Evolutionary conservation across 1,140 invertebrate genomes (phyloP).

Genomic region (Musca vetustissima): DNA sequence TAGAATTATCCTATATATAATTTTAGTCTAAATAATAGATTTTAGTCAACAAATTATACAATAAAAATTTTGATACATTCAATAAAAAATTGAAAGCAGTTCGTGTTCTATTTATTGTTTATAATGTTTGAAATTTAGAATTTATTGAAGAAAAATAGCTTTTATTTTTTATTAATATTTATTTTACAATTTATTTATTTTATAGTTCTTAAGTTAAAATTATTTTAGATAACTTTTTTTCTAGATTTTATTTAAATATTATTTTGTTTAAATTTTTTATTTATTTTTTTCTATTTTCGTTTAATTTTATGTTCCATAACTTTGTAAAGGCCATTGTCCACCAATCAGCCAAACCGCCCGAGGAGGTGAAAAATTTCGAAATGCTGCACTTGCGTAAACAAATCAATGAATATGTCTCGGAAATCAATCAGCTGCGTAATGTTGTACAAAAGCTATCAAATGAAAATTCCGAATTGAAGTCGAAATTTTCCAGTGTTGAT

Average conservation of each 20-base stretch:
- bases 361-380: constrained; percentile 34
- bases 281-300: constrained; percentile 32
- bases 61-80: no score
- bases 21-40: no score
- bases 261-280: constrained; percentile 26
- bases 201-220: background rate
- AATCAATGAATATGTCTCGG: constrained; percentile 60
- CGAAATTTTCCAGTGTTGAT: constrained; percentile 45
- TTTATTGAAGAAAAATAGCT: no score
- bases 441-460: constrained; percentile 65
- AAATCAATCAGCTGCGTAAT: constrained; percentile 61
- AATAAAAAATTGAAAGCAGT: no score
- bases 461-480: constrained; percentile 68
- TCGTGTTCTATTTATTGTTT: no score
- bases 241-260: constrained; percentile 1
- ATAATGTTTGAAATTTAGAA: no score
- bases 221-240: no score
- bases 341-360: constrained; percentile 33
- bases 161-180: no score
- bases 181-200: background rate
- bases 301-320: constrained; percentile 18
- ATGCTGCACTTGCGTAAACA: constrained; percentile 53
- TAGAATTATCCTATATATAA: no score
- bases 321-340: constrained; percentile 45
- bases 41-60: no score